Conservation (phyloP, 1,140 invertebrate species). For the Drosophila mayri region DNA sequence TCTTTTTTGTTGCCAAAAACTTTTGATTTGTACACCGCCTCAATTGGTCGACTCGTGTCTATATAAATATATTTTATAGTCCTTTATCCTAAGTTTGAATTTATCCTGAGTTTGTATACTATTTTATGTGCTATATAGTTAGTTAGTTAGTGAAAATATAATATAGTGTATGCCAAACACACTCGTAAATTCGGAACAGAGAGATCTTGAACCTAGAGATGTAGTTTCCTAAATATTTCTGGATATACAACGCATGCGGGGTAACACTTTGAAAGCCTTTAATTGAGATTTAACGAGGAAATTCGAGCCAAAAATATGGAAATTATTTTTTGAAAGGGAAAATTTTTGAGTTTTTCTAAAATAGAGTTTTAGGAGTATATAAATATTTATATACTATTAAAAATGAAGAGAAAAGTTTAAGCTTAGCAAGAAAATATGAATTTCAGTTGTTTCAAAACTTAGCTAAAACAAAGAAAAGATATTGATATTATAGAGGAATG, state of each 20-base stretch:
- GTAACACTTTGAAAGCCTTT: background rate
- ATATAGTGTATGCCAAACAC: constrained; percentile 17
- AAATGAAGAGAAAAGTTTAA: background rate
- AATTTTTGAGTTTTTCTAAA: background rate
- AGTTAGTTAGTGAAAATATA: constrained; percentile 1
- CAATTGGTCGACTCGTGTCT: constrained; percentile 32
- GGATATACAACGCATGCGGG: background rate
- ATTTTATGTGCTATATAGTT: constrained; percentile 25
- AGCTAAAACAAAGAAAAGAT: background rate
- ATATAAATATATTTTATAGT: constrained; percentile 19
- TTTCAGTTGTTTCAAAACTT: background rate
- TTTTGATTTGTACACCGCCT: constrained; percentile 34
- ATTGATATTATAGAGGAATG: background rate
- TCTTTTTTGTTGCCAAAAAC: constrained; percentile 23
- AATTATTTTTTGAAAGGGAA: background rate
- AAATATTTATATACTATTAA: background rate
- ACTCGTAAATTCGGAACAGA: background rate
- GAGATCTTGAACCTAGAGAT: background rate
- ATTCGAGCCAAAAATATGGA: too few relatives aligned
- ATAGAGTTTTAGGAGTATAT: background rate
- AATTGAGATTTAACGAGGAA: background rate
- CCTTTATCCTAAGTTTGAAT: background rate
- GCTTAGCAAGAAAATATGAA: fast-evolving
- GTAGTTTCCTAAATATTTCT: background rate
- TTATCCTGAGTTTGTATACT: constrained; percentile 1